A percentile compares a stretch with the other conserved stretches of the same genome.
Evolutionary conservation across 2,113 vertebrate genomes (phyloP).

Genomic region (Tichodroma muraria): DNA sequence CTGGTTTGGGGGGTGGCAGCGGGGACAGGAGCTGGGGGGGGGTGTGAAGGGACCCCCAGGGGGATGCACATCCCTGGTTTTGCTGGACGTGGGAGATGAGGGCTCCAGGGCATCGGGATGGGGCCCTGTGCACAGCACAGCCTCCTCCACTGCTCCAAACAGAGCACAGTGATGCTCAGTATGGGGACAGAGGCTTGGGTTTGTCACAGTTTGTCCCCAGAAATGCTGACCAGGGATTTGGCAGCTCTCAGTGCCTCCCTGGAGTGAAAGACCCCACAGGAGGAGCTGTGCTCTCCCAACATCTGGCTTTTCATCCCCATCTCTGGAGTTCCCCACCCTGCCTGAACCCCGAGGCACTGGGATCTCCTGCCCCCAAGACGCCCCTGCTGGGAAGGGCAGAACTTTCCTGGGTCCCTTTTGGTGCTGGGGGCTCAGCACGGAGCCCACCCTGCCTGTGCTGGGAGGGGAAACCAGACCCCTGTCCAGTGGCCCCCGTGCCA

Average conservation of each 20-base stretch:
- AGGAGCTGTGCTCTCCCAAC: neutral
- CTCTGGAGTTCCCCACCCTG: neutral
- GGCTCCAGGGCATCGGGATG: fast-evolving
- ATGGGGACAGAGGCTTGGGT: neutral
- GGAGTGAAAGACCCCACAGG: fast-evolving
- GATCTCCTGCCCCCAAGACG: fast-evolving
- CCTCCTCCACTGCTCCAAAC: neutral
- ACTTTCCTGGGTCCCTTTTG: neutral
- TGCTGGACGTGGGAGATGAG: neutral
- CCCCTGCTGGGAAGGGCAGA: too few relatives aligned
- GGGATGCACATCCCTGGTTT: neutral
- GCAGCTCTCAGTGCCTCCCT: neutral
- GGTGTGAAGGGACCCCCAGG: neutral
- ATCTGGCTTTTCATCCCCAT: neutral
- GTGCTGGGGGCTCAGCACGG: neutral
- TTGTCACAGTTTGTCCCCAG: neutral
- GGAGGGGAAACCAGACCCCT: neutral
- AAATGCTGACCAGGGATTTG: neutral
- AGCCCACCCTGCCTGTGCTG: neutral
- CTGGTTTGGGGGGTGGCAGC: neutral
- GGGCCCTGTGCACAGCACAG: neutral
- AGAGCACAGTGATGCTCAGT: neutral
- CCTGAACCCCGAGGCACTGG: neutral
- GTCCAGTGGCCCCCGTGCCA: neutral
- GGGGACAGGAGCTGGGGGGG: neutral